Base-by-base conservation (phyloP, 2,888 invertebrate species). In the Andrena dorsata region DNA sequence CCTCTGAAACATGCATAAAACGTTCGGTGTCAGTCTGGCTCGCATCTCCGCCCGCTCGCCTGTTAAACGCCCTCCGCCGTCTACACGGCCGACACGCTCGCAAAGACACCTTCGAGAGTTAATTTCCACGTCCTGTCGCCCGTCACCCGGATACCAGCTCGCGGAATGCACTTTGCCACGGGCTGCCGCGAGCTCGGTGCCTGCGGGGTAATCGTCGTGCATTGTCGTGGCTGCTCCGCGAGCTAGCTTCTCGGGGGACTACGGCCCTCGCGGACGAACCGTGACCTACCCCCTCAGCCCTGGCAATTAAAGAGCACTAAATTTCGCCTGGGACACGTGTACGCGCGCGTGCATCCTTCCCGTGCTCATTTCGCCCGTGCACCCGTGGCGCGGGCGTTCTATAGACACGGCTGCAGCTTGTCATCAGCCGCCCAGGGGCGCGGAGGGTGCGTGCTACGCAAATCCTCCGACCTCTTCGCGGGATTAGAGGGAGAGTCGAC, bases 1-100 rank as follows among this genome's bases (percentile, higher is more conserved):
- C 97, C 94, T 97, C 98, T 97, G 95, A 76, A 95, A 95, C 92
- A 88, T 76, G 69, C 76, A 83, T 75, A 83, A 88, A 87, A 56
- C 56, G 65, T 80, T 49, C 66, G 49, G 66, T 60, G 78, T 79
- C 71, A 80, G 68, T 76, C 63, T 68, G 58, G 58, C 61, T 56
- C 7, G 49, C 60, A 30, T 65, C 60, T 63, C 61, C 51, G 41
- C 51, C 51, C 82, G 51, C 82, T 77, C 65, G 61, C 71, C 74
- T 49, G 64, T 73, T 76, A 83, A 85, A 80, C 63, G 77, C 4
- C 41, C 41, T 0, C 41, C 63, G 56, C 60, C 47, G 26, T 49
- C 41, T 35, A 47, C 23, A 2, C 2, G 47, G 35, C 16, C 26
- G 30, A n/a, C 69, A 28, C 30, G 8, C 53, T 58, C 73, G 35